Evolutionary conservation across 2,888 invertebrate species (phyloP).

Genomic region (Lymantria monacha): DNA sequence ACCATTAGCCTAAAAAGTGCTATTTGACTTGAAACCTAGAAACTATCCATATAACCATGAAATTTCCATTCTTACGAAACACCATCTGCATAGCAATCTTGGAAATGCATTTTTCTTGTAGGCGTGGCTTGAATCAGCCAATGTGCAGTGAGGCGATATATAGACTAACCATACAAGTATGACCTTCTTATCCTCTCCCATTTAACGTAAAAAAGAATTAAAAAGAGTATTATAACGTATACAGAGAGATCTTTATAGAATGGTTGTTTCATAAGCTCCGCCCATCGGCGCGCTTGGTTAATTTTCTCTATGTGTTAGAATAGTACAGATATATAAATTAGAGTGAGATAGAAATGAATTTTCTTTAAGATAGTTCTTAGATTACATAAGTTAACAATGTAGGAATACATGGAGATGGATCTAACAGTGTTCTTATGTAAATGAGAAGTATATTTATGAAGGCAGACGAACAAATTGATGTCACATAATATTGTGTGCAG

Average conservation of each 20-base stretch:
- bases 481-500: slow-evolving; percentile 59
- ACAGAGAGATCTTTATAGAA: slow-evolving; percentile 51
- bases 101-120: slow-evolving; percentile 76
- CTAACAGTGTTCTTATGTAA: slow-evolving; percentile 74
- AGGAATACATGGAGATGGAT: slow-evolving; percentile 58
- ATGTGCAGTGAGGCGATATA: slow-evolving; percentile 81
- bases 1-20: slow-evolving; percentile 31
- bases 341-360: slow-evolving; percentile 56
- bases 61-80: slow-evolving; percentile 56
- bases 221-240: slow-evolving; percentile 47
- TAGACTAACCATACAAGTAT: slow-evolving; percentile 56
- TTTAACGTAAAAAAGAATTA: slow-evolving; percentile 36
- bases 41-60: slow-evolving; percentile 53
- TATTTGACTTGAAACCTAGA: slow-evolving; percentile 42
- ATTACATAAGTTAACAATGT: slow-evolving; percentile 70
- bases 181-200: slow-evolving; percentile 45
- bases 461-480: slow-evolving; percentile 61
- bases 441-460: slow-evolving; percentile 74
- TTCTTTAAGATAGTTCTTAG: slow-evolving; percentile 78
- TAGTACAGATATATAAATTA: slow-evolving; percentile 59
- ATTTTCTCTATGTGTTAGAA: slow-evolving; percentile 56
- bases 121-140: slow-evolving; percentile 79
- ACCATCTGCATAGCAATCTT: slow-evolving; percentile 78
- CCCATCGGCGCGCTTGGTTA: slow-evolving; percentile 72
- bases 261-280: slow-evolving; percentile 59